These are phyloP conservation scores for Palythoa heliodiscus DNA, from an alignment of 92 coral and sea anemone genomes.

Conservation along the genomic window DNA sequence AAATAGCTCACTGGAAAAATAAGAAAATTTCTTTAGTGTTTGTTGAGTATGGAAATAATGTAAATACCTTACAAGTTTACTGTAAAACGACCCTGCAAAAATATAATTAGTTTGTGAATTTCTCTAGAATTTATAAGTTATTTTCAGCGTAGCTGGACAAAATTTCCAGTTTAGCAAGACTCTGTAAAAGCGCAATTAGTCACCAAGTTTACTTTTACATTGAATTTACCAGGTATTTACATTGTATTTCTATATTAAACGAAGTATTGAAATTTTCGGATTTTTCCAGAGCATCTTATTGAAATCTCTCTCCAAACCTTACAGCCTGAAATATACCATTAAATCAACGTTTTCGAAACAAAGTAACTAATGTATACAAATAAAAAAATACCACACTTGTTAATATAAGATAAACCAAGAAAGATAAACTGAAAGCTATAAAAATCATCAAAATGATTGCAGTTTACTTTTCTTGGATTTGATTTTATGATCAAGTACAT, in stretches of 20 bases:
- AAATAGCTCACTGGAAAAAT: slow-evolving; percentile 1
- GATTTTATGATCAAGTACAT: too few species aligned
- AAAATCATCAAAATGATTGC: too few species aligned
- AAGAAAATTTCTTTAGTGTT: slow-evolving; percentile 5
- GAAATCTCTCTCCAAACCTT: too few species aligned
- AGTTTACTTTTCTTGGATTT: too few species aligned
- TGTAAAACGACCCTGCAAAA: background rate
- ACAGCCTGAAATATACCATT: too few species aligned
- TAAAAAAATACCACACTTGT: too few species aligned
- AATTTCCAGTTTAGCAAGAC: background rate
- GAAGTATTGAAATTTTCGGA: background rate
- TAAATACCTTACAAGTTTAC: background rate
- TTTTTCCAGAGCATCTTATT: background rate
- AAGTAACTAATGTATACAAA: too few species aligned
- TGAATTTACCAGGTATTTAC: too few species aligned
- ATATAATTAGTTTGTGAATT: background rate
- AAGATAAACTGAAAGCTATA: too few species aligned
- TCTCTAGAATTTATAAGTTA: background rate
- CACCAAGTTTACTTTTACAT: background rate
- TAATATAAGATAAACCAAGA: too few species aligned
- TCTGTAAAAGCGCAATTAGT: background rate
- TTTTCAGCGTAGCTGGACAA: background rate
- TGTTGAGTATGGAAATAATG: slow-evolving; percentile 6
- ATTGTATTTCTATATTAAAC: too few species aligned
- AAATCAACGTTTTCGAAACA: too few species aligned